phyloP scores from a whole-genome alignment of 2,888 invertebrate species.

The Oscheius sp. region DNA sequence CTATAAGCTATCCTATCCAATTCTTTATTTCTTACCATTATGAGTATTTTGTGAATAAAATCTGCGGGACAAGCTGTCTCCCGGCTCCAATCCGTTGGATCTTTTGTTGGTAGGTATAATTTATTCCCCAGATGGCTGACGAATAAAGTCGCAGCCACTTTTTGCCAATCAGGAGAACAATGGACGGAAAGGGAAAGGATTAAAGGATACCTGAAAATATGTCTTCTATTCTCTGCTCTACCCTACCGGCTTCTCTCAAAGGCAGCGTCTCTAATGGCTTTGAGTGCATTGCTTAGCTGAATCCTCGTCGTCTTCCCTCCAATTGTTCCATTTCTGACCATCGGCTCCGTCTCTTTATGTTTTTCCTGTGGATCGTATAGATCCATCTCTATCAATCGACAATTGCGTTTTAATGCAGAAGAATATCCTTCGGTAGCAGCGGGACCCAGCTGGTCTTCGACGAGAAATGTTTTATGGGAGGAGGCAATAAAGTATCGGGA shows the following conservation, averaged over 20 bases:
- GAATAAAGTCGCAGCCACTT: slow-evolving; percentile 70
- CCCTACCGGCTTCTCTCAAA: slow-evolving; percentile 72
- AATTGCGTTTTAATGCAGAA: slow-evolving; percentile 74
- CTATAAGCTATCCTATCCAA: background rate
- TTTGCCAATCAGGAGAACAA: slow-evolving; percentile 73
- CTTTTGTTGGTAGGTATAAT: slow-evolving; percentile 41
- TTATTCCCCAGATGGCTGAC: slow-evolving; percentile 43
- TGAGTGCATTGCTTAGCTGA: slow-evolving; percentile 71
- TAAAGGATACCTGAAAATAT: slow-evolving; percentile 72
- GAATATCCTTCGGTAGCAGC: slow-evolving; percentile 75
- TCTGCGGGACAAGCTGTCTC: slow-evolving; percentile 63
- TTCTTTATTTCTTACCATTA: slow-evolving; percentile 35
- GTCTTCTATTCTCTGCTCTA: background rate
- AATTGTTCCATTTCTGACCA: slow-evolving; percentile 74
- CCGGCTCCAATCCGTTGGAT: slow-evolving; percentile 60
- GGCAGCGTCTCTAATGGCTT: slow-evolving; percentile 73
- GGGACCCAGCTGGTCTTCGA: slow-evolving; percentile 76
- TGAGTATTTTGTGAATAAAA: slow-evolving; percentile 64
- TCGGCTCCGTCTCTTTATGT: slow-evolving; percentile 62
- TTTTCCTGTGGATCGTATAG: slow-evolving; percentile 74
- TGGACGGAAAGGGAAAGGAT: slow-evolving; percentile 74
- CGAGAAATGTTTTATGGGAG: slow-evolving; percentile 57
- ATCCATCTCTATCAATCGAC: slow-evolving; percentile 76
- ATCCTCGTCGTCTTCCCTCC: slow-evolving; percentile 59
- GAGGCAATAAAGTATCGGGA: slow-evolving; percentile 58